phyloP scores from a whole-genome alignment of 2,113 vertebrate species.

The Malurus cyaneus region DNA sequence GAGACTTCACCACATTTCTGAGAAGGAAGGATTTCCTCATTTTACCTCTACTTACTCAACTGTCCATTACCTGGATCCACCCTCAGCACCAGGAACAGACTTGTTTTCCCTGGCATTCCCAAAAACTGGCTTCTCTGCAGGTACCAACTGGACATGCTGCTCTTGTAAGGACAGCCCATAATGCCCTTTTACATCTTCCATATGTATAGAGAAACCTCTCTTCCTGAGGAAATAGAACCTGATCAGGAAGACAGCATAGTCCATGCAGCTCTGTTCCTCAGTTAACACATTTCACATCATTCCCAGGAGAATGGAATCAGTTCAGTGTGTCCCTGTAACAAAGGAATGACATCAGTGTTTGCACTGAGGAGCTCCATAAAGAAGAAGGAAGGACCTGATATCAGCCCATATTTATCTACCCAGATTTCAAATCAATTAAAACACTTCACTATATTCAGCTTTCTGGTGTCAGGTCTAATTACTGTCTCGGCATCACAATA shows the following conservation, averaged over 20 bases:
- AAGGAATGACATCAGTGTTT: neutral
- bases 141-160: neutral
- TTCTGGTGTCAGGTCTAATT: conserved; percentile 37
- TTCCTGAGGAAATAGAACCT: neutral
- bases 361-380: neutral
- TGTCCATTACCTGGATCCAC: neutral
- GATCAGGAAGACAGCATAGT: no score
- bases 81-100: neutral
- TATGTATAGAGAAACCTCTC: neutral
- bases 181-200: neutral
- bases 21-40: neutral
- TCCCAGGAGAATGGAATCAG: neutral
- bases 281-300: rapidly evolving
- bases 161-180: neutral
- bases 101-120: neutral
- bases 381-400: neutral
- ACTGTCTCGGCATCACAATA: conserved; percentile 39
- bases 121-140: neutral
- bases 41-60: neutral
- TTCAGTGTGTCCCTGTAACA: neutral
- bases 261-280: neutral
- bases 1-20: neutral
- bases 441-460: neutral
- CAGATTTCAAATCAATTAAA: conserved; percentile 20
- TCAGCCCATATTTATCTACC: neutral